Evolutionary conservation across 2,797 vertebrate genomes (phyloP).

Genomic region (Lacerta viridis): DNA sequence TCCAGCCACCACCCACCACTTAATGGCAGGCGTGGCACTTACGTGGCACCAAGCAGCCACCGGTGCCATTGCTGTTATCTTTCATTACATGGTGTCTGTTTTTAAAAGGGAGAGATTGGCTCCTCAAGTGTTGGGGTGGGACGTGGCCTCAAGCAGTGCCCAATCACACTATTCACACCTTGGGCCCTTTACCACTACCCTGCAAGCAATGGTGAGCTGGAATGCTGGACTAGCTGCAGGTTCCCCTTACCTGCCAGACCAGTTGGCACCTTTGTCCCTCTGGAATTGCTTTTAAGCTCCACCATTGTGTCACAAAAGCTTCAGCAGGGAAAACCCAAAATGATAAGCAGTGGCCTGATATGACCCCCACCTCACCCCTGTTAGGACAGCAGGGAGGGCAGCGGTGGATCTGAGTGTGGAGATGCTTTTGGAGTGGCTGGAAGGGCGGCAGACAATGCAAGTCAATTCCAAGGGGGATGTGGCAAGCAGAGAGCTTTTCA

Average conservation of each 20-base stretch:
- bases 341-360: neutral
- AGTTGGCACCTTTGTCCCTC: neutral
- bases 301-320: neutral
- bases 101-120: neutral
- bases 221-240: neutral
- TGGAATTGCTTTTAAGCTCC: conserved; percentile 12
- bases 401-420: neutral
- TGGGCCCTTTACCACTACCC: neutral
- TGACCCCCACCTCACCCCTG: neutral
- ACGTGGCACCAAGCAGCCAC: neutral
- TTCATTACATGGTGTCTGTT: neutral
- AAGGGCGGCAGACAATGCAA: neutral
- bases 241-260: neutral
- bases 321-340: neutral
- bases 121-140: neutral
- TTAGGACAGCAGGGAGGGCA: neutral
- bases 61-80: neutral
- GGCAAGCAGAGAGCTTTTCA: neutral
- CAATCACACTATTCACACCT: neutral
- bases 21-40: neutral
- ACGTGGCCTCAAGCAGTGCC: no score
- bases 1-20: neutral
- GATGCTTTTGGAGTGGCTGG: no score
- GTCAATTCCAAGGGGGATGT: neutral
- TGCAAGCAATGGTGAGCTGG: neutral